Base-by-base conservation (phyloP, 1,140 invertebrate genomes). In the Drosophila ananassae region DNA sequence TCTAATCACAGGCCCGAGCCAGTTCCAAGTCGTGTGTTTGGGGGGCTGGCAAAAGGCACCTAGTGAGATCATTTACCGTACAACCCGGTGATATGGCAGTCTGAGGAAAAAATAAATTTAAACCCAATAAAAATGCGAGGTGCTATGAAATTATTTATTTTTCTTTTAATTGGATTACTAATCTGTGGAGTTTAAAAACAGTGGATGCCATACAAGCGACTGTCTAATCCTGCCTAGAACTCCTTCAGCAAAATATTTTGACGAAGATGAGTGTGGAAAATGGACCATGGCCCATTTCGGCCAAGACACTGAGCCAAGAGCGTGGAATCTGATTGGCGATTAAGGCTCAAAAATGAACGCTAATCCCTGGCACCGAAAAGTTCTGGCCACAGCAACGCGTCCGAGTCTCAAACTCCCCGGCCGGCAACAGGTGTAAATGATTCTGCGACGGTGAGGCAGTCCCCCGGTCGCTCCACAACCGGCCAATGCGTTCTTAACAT, bases 371-470 rank as follows among this genome's bases (percentile, higher is more conserved):
- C 56, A 13, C 22, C 41, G 10, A 8, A 17, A 34, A 24, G 34
- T 25, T 60, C 47, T n/a, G 7, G 46, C 52, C 50, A 39, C 25
- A 28, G 25, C 25, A 6, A n/a, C 37, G 32, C 53, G 7, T 30
- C 44, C 54, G 34, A 76, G 51, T 39, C 56, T 68, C 52, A 50
- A 71, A 71, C 52, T 51, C 41, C 37, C 13, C 44, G 24, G 10
- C 12, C 24, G 34, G 30, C 56, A 76, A 57, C 79, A 84, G 77
- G 80, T 83, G 79, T 83, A 71, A 79, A 83, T 83, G 79, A 83
- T 83, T 66, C 69, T 48, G 71, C n/a, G 51, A 47, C 54, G 17
- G 62, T 51, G 44, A 41, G 53, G 55, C 41, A 22, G 56, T 46
- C 41, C 51, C 66, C 48, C 53, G 59, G 67, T 4, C 44, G n/a